Percentiles rank a stretch among this genome's conserved stretches.
Evolutionary conservation across 2,888 invertebrate species (phyloP).

Genomic region (Deroplatys truncata): DNA sequence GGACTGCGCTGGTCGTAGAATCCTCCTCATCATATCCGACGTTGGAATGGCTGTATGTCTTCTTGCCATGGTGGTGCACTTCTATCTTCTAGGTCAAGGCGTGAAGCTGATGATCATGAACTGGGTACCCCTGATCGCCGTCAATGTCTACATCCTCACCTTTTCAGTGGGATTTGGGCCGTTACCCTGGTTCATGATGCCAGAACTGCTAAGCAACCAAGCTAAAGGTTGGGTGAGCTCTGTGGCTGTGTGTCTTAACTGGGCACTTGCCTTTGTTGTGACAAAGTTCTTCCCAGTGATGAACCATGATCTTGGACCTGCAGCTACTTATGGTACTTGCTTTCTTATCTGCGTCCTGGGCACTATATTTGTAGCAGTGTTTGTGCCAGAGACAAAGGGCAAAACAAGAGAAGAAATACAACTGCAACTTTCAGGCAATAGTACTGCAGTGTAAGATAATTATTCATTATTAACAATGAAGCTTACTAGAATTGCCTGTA

Average conservation of each 20-base stretch:
- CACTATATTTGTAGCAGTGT: conserved; percentile 16
- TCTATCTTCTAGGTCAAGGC: conserved; percentile 34
- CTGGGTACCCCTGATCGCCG: conserved; percentile 42
- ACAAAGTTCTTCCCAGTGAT: conserved; percentile 43
- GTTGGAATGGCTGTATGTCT: conserved; percentile 54
- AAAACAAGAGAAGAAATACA: conserved; percentile 20
- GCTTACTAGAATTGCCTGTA: background rate
- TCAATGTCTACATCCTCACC: conserved; percentile 41
- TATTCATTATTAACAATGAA: background rate
- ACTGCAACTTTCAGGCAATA: background rate
- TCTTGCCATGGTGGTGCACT: conserved; percentile 37
- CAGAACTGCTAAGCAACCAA: conserved; percentile 45
- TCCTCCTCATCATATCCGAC: conserved; percentile 68
- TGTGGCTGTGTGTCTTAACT: conserved; percentile 42
- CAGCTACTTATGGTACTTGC: conserved; percentile 21
- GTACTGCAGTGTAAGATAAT: background rate
- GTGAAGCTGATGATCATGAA: background rate
- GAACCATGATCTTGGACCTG: background rate
- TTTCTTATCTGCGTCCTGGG: conserved; percentile 14
- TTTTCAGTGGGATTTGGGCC: conserved; percentile 44
- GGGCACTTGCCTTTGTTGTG: conserved; percentile 41
- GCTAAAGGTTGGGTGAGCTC: conserved; percentile 43
- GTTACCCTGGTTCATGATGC: conserved; percentile 45
- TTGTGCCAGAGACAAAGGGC: conserved; percentile 28
- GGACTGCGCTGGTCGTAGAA: conserved; percentile 70